These are phyloP conservation scores for Melinaea menophilus DNA, from an alignment of 2,888 invertebrate species.

Conservation along the genomic window DNA sequence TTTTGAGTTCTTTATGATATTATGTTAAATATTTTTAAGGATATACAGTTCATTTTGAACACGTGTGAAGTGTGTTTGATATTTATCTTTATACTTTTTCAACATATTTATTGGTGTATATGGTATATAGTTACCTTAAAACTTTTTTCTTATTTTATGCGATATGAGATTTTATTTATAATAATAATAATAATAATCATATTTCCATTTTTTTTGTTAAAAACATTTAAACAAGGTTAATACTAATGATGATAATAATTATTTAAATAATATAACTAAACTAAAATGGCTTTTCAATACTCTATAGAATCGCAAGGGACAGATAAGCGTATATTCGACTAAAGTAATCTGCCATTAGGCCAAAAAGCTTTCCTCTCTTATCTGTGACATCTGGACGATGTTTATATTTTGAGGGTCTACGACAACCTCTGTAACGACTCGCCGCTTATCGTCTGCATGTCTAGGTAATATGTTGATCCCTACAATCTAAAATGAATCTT, in stretches of 20 bases:
- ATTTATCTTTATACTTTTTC: too few relatives aligned
- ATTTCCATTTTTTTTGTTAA: background rate
- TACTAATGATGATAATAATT: background rate
- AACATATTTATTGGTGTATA: too few relatives aligned
- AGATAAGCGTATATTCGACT: slow-evolving; percentile 40
- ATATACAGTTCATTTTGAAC: too few relatives aligned
- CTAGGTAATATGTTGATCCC: slow-evolving; percentile 56
- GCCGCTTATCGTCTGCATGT: slow-evolving; percentile 69
- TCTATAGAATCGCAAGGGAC: slow-evolving; percentile 22
- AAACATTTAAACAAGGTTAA: background rate
- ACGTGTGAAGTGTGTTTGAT: too few relatives aligned
- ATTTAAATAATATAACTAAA: slow-evolving; percentile 11
- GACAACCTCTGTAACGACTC: slow-evolving; percentile 74
- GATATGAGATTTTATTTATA: too few relatives aligned
- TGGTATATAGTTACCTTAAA: too few relatives aligned
- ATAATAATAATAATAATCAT: too few relatives aligned
- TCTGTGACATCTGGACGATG: slow-evolving; percentile 75
- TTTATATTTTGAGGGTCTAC: slow-evolving; percentile 74
- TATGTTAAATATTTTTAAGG: background rate
- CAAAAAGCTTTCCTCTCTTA: slow-evolving; percentile 70
- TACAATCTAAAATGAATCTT: slow-evolving; percentile 31
- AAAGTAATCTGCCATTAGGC: slow-evolving; percentile 73
- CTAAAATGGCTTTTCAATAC: slow-evolving; percentile 28
- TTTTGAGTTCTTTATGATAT: background rate
- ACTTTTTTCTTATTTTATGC: too few relatives aligned